Conservation (phyloP, 2,113 vertebrate species). For the Xiphophorus hellerii region DNA sequence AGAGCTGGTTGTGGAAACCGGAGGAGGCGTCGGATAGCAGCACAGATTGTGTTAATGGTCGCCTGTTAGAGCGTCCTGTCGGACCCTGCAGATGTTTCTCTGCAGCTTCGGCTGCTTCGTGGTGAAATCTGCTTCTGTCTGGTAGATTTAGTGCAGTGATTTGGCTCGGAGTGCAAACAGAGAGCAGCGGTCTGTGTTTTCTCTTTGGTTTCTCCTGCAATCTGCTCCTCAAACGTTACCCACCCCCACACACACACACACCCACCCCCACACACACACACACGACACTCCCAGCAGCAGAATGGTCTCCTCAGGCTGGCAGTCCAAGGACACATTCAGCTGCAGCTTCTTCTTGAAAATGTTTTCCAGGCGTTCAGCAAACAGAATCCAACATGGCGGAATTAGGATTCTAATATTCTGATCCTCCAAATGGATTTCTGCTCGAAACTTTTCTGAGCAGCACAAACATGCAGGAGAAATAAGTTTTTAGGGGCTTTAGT, state of each 20-base stretch:
- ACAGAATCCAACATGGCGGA: background rate
- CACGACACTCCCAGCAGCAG: constrained; percentile 44
- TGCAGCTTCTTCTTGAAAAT: constrained; percentile 47
- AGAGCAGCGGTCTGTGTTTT: constrained; percentile 18
- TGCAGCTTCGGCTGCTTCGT: background rate
- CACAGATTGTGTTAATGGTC: constrained; percentile 54
- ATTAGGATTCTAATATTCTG: background rate
- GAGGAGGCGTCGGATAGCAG: constrained; percentile 18
- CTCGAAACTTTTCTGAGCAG: background rate
- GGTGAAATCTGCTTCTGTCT: background rate
- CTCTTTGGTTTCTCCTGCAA: constrained; percentile 34
- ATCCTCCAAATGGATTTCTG: background rate
- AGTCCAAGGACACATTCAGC: constrained; percentile 61
- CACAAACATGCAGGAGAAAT: background rate
- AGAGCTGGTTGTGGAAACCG: constrained; percentile 27
- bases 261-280: constrained; percentile 12
- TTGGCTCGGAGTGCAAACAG: constrained; percentile 11
- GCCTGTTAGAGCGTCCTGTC: constrained; percentile 16
- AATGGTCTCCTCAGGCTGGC: constrained; percentile 51
- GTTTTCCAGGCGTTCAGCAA: constrained; percentile 10
- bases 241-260: constrained; percentile 15
- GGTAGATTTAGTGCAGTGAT: constrained; percentile 31
- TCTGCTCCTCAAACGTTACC: constrained; percentile 32
- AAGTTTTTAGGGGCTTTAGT: background rate
- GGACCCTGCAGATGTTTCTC: constrained; percentile 27